phyloP scores from a whole-genome alignment of 2,797 vertebrate genomes.

The Pseudomugil gertrudae region DNA sequence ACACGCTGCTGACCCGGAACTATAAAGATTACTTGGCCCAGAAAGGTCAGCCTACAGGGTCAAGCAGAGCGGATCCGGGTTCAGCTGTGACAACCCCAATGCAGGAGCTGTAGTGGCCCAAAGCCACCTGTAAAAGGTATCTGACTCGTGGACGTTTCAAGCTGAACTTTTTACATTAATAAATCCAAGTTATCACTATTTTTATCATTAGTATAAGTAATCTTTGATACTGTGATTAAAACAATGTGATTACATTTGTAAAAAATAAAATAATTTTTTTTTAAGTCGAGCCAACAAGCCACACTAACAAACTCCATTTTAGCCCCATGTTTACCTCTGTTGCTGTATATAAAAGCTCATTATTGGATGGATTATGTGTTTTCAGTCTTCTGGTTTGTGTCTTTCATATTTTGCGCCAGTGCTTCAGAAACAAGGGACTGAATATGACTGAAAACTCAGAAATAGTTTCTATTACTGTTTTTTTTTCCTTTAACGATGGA shows the following conservation, averaged over 20 bases:
- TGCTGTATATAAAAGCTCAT: too few species aligned
- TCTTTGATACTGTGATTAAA: too few species aligned
- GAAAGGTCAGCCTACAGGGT: slow-evolving; percentile 70
- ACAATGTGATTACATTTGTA: too few species aligned
- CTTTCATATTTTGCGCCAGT: too few species aligned
- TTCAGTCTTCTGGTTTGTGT: too few species aligned
- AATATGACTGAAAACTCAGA: too few species aligned
- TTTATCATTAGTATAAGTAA: background rate
- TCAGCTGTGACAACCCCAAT: slow-evolving; percentile 58
- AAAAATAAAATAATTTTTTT: too few species aligned
- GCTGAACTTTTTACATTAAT: background rate
- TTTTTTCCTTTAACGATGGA: too few species aligned
- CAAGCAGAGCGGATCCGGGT: slow-evolving; percentile 70
- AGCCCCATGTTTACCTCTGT: background rate
- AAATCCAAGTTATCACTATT: background rate
- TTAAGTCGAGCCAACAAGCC: background rate
- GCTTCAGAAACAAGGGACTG: too few species aligned
- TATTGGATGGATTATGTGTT: too few species aligned
- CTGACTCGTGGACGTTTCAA: background rate
- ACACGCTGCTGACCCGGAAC: slow-evolving; percentile 84
- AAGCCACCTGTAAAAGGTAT: accelerated
- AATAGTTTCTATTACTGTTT: too few species aligned
- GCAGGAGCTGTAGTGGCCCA: slow-evolving; percentile 57
- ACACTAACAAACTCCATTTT: background rate
- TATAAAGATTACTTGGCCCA: slow-evolving; percentile 76